Base-by-base conservation (phyloP, 2,888 invertebrate species). In the Drosophila antonietae region DNA sequence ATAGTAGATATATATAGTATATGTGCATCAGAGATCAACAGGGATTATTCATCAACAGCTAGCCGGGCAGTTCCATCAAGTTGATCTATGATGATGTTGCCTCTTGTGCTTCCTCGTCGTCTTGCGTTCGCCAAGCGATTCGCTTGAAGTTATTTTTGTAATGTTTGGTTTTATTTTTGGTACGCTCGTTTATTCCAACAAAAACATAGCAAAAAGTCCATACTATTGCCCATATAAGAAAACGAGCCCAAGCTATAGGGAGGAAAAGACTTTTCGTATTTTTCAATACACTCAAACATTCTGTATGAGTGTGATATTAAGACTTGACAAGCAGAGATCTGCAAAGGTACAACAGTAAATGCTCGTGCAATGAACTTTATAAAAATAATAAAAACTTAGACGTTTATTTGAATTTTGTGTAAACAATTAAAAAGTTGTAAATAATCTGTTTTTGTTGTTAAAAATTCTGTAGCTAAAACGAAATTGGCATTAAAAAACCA, bases 161-260 rank as follows among this genome's bases (percentile, higher is more conserved):
- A 81, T 87, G 88, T 89, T 81, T 85, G 89, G 70, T 72, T 84
- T 81, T 85, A 87, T 89, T 87, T 85, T 84, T 81, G 88, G 88
- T 79, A 61, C 69, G 70, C 77, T 67, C 77, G 64, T 69, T 70
- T 80, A 69, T 78, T 68, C 70, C 78, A 73, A 88, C 76, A 71
- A 84, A 73, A 83, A 73, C 61, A 69, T 77, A 72, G 81, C 88
- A 73, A 87, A 89, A 88, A 80, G 70, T 67, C 78, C 68, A 75
- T 31, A 51, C 83, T 62, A 77, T 73, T 70, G 65, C 53, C 75
- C 78, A 78, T 78, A 68, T 66, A 62, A 43, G 68, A 64, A 68
- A 68, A 75, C 52, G 51, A 64, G 41, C 49, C 59, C 59, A 65
- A 63, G 64, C 63, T 68, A 69, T 15, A n/a, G 47, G 63, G 53